Base-by-base conservation (phyloP, 2,888 invertebrate genomes). In the Phyllotreta cruciferae region DNA sequence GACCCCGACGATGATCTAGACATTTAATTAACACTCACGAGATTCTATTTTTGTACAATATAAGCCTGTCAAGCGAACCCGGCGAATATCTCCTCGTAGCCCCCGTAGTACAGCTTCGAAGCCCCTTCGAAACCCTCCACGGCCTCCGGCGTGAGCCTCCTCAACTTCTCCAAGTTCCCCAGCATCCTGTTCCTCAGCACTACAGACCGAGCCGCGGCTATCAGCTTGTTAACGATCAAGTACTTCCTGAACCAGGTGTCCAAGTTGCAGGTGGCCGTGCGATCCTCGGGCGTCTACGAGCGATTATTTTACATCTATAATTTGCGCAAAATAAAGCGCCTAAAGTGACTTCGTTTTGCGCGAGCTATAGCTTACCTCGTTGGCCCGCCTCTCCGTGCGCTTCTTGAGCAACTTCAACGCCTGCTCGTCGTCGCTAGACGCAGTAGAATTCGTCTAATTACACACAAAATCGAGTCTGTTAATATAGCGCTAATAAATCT, bases 1-100 rank as follows among this genome's bases (percentile, higher is more conserved):
- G 92, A 93, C 81, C 93, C 93, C 1, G 93, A 93, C 83, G 92
- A 93, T 79, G 93, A 93, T 82, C 83, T 93, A 65, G 88, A 90
- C 81, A 87, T 92, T 74, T 88, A 82, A 44, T 36, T 8, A 35
- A 81, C 56, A 53, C 13, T 24, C 6, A 45, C 45, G 8, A 34
- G 42, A 56, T 9, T 54, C 42, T 36, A 24, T 24, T 24, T 24
- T 24, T 24, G 2, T 24, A 24, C 24, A 24, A 24, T 24, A 4
- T 24, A 24, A 24, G 4, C 24, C 24, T 3, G 24, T 24, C 24
- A 24, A 24, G 4, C 24, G 24, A 64, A 69, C 39, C 64, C 61
- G 41, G 60, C 55, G 39, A 69, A 69, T 6, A 69, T 34, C 1
- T 65, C 58, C 11, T 55, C 56, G 14, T 67, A 69, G 45, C 60